Percentiles rank a stretch among this genome's conserved stretches.
Conservation (phyloP, 2,113 vertebrate genomes). For the Podarcis cretensis region DNA sequence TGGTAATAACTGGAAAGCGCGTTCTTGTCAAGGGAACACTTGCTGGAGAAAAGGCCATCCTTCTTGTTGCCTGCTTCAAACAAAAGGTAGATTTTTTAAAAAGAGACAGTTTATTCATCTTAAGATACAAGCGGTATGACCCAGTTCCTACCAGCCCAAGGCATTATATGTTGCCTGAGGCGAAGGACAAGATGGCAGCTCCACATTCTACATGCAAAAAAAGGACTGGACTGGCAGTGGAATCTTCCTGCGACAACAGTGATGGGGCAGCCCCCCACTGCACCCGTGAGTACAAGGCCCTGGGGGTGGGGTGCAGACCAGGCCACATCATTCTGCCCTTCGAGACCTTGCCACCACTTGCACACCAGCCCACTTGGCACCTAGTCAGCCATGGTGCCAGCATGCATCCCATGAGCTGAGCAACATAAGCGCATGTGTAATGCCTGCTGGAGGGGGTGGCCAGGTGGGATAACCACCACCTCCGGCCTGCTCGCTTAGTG, state of each 20-base stretch:
- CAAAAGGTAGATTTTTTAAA: not conserved
- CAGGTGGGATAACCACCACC: too few species aligned
- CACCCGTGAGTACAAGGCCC: too few species aligned
- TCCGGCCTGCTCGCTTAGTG: too few species aligned
- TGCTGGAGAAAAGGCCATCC: not conserved
- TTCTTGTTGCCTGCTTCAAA: not conserved
- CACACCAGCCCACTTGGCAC: not conserved
- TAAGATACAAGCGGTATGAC: not conserved
- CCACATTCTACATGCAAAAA: too few species aligned
- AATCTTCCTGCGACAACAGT: too few species aligned
- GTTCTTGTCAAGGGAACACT: constrained; percentile 41
- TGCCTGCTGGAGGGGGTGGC: too few species aligned
- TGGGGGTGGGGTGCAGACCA: not conserved
- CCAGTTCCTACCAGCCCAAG: not conserved
- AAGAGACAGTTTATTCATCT: too few species aligned
- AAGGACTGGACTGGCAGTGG: too few species aligned
- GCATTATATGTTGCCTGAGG: not conserved
- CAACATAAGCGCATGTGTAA: too few species aligned
- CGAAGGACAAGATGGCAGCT: not conserved
- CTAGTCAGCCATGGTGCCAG: not conserved
- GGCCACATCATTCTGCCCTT: too few species aligned
- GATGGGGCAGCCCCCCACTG: too few species aligned
- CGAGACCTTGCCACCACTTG: not conserved
- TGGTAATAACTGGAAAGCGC: constrained; percentile 60
- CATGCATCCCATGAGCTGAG: too few species aligned